A percentile compares a stretch with the other conserved stretches of the same genome.
Evolutionary conservation across 2,797 vertebrate species (phyloP).

Genomic region (Hemitrygon akajei): DNA sequence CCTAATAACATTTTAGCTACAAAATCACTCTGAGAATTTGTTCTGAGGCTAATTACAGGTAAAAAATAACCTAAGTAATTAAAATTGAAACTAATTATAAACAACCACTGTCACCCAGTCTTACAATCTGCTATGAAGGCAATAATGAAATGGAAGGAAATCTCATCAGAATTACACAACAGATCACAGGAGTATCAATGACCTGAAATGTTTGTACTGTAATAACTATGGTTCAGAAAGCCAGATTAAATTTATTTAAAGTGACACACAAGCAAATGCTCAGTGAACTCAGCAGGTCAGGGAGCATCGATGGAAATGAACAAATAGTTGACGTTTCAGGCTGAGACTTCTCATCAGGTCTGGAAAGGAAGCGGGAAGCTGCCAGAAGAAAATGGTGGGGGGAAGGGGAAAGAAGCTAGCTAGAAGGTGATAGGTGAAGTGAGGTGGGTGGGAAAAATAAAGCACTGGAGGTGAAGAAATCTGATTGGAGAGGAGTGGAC

Average conservation of each 20-base stretch:
- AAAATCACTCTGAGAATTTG: conserved; percentile 42
- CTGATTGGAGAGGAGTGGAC: no score
- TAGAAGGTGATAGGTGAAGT: no score
- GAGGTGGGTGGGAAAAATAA: no score
- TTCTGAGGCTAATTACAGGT: conserved; percentile 45
- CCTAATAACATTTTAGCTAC: conserved; percentile 33
- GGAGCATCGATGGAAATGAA: no score
- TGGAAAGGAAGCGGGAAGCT: no score
- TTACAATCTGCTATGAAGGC: conserved; percentile 46
- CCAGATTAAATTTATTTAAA: conserved; percentile 37
- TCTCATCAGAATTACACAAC: conserved; percentile 38
- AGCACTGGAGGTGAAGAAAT: no score
- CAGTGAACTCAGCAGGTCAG: no score
- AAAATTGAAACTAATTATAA: conserved; percentile 47
- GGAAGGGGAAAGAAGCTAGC: no score
- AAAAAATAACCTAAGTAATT: conserved; percentile 55
- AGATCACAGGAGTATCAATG: conserved; percentile 34
- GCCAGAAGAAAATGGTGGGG: no score
- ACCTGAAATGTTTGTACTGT: conserved; percentile 34
- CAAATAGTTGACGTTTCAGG: no score
- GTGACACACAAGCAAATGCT: no score
- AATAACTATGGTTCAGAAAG: conserved; percentile 26
- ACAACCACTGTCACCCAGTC: conserved; percentile 45
- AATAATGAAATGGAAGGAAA: conserved; percentile 42
- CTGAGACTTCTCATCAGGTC: no score